Conservation (phyloP, 2,888 invertebrate genomes). For the Cataglyphis altisquamis region DNA sequence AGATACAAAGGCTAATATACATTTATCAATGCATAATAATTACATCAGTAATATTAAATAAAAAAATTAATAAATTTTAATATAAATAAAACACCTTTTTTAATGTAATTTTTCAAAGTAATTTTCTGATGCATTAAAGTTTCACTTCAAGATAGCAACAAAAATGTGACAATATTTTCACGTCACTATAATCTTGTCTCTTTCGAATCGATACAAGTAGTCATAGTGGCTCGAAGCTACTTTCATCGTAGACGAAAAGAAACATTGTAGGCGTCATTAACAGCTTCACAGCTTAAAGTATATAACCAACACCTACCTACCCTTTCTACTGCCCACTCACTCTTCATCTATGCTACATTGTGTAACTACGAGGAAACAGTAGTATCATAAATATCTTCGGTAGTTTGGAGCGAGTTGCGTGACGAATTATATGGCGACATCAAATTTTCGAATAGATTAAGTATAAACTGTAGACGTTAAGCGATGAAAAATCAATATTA, state of each 20-base stretch:
- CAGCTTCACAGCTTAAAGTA: constrained; percentile 38
- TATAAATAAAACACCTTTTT: not conserved
- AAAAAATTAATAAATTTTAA: constrained; percentile 1
- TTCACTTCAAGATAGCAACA: not conserved
- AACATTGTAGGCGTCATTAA: constrained; percentile 50
- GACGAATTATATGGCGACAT: constrained; percentile 33
- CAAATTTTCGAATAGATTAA: constrained; percentile 28
- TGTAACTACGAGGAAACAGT: constrained; percentile 49
- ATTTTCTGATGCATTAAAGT: not conserved
- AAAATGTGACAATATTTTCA: not conserved
- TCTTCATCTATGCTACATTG: constrained; percentile 49
- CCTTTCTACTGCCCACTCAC: constrained; percentile 44
- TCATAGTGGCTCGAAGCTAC: not conserved
- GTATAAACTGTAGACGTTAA: constrained; percentile 2
- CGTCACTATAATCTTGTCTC: not conserved
- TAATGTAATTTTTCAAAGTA: not conserved
- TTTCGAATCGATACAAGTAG: constrained; percentile 34
- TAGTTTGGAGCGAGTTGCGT: constrained; percentile 29
- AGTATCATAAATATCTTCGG: constrained; percentile 53
- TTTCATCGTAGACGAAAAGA: constrained; percentile 38
- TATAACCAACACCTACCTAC: constrained; percentile 43
- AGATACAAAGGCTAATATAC: too few species aligned
- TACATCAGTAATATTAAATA: not conserved
- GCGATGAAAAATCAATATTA: constrained; percentile 2
- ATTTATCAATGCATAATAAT: not conserved